Evolutionary conservation across 2,113 vertebrate species (phyloP).

Genomic region (Xiphias gladius): DNA sequence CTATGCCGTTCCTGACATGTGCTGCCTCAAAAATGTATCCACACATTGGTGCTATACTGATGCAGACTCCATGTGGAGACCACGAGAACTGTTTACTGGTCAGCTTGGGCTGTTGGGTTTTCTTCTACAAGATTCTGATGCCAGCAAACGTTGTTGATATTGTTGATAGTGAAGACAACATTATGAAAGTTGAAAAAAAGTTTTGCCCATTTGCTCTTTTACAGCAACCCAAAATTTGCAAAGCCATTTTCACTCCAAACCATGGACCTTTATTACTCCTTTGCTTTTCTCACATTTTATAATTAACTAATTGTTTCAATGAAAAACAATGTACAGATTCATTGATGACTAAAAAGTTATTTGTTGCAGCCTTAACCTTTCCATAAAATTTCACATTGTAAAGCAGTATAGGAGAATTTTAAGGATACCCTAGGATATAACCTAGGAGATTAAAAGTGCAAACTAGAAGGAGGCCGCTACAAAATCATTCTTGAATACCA

Average conservation of each 20-base stretch:
- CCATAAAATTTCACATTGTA: neutral
- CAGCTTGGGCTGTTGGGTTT: neutral
- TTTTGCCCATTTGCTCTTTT: neutral
- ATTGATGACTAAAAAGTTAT: neutral
- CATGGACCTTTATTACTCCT: neutral
- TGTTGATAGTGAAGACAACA: neutral
- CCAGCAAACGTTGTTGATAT: neutral
- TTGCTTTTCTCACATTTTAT: neutral
- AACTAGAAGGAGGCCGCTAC: neutral
- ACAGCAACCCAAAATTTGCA: neutral
- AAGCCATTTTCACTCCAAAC: slow-evolving; percentile 14
- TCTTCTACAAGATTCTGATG: too few relatives aligned
- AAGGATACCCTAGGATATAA: neutral
- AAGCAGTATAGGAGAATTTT: neutral
- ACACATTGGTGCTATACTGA: neutral
- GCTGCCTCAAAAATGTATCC: neutral
- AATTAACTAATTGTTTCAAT: neutral
- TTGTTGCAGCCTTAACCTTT: neutral
- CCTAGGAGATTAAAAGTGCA: neutral
- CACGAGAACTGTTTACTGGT: too few relatives aligned
- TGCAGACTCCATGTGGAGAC: too few relatives aligned
- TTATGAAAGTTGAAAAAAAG: neutral
- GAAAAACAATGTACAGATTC: neutral
- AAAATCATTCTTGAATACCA: slow-evolving; percentile 21
- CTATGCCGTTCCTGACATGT: too few relatives aligned